Evolutionary conservation across 2,113 vertebrate genomes (phyloP), one percentile per base, ranked within the genome.

Genomic region (Nycticorax nycticorax): DNA sequence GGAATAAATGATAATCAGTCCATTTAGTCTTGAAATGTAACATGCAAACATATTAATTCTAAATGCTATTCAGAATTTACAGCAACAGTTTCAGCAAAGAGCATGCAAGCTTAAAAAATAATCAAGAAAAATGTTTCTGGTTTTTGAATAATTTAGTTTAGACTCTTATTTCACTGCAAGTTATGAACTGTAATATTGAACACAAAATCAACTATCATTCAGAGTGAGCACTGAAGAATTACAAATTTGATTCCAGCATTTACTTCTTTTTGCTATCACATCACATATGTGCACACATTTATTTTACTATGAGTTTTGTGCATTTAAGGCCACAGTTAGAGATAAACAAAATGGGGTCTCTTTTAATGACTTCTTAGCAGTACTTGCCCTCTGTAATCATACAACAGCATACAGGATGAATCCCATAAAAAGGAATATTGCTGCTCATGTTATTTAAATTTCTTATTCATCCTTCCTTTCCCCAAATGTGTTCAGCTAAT

Each of bases 131-230:
- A 83, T n/a, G 43, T 59, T 95, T 80, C 66, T 92, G 41, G 0
- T 12, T 95, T 96, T 93, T 93, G 33, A 72, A 68, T 71, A 89
- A 63, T 56, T 89, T 67, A 74, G 33, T 71, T 73, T 94, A 68
- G 66, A 71, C 85, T 69, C 71, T 93, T 91, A 92, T 93, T 95
- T 94, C 88, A 80, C 35, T 94, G 79, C 28, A 88, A 76, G 41
- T 94, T 96, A 87, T 48, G 62, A 74, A 83, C 39, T 74, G 55
- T 39, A 89, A 74, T 69, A 76, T 2, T 55, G 50, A 88, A 67
- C 67, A 89, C 59, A 94, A 95, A 82, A 82, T n/a, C 39, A 86
- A 64, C 68, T 63, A 32, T 57, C 39, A 52, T 77, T 84, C 64
- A 71, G 64, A 68, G 20, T 50, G 28, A 78, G 35, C 39, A 73